Conservation (phyloP, 2,113 vertebrate genomes). For the Peromyscus leucopus region DNA sequence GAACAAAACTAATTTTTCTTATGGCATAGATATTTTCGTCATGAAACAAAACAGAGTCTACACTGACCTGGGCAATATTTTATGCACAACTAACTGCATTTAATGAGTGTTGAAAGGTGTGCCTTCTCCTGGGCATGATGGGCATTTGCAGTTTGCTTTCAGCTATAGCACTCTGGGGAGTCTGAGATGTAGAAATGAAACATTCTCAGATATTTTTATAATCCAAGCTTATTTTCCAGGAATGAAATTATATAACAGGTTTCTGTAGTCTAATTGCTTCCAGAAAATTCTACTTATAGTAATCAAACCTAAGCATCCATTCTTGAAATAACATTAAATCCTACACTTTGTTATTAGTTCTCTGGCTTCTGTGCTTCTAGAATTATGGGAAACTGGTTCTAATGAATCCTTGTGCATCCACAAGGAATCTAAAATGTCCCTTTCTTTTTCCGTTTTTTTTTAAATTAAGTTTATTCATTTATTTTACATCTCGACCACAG, state of each 20-base stretch:
- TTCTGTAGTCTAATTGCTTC: slow-evolving; percentile 17
- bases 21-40: background rate
- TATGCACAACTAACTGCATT: background rate
- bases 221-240: background rate
- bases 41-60: background rate
- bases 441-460: background rate
- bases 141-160: background rate
- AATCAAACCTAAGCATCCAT: background rate
- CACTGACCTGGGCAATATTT: background rate
- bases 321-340: background rate
- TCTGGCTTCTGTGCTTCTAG: background rate
- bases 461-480: background rate
- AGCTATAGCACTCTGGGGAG: background rate
- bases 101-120: background rate
- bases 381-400: background rate
- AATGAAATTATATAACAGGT: background rate
- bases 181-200: background rate
- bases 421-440: background rate
- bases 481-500: background rate
- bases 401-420: background rate
- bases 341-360: background rate
- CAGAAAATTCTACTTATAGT: slow-evolving; percentile 9
- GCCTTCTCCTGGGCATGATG: background rate
- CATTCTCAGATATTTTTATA: background rate
- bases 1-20: background rate